Evolutionary conservation across 2,797 vertebrate species (phyloP).

Genomic region (Argentina silus): DNA sequence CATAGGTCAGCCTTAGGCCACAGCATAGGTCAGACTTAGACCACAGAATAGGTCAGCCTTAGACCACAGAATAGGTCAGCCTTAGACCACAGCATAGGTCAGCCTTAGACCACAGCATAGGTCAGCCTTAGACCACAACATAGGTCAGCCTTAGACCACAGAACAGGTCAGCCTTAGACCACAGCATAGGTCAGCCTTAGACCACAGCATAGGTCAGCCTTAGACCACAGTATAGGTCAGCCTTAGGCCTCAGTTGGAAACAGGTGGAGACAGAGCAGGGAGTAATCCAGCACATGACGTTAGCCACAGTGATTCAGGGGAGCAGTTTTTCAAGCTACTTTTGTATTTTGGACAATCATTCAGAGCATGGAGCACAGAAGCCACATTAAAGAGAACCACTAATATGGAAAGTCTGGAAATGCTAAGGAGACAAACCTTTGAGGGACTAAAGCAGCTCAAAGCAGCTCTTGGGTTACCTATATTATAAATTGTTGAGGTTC

Average conservation of each 20-base stretch:
- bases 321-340: constrained; percentile 23
- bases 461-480: constrained; percentile 1
- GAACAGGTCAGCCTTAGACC: too few species aligned
- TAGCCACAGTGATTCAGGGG: constrained; percentile 1
- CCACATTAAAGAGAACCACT: constrained; percentile 42
- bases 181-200: too few species aligned
- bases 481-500: background rate
- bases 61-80: too few species aligned
- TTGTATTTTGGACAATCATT: constrained; percentile 34
- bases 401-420: constrained; percentile 46
- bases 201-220: too few species aligned
- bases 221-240: background rate
- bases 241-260: background rate
- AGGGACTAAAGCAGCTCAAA: constrained; percentile 29
- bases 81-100: too few species aligned
- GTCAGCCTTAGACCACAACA: too few species aligned
- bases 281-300: background rate
- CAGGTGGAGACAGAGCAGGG: background rate
- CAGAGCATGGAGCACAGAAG: constrained; percentile 22
- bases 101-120: too few species aligned
- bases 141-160: too few species aligned
- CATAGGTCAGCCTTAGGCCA: too few species aligned
- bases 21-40: too few species aligned
- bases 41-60: too few species aligned
- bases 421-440: constrained; percentile 33